Base-by-base conservation (phyloP, 2,797 vertebrate species). In the Neomorphus geoffroyi region DNA sequence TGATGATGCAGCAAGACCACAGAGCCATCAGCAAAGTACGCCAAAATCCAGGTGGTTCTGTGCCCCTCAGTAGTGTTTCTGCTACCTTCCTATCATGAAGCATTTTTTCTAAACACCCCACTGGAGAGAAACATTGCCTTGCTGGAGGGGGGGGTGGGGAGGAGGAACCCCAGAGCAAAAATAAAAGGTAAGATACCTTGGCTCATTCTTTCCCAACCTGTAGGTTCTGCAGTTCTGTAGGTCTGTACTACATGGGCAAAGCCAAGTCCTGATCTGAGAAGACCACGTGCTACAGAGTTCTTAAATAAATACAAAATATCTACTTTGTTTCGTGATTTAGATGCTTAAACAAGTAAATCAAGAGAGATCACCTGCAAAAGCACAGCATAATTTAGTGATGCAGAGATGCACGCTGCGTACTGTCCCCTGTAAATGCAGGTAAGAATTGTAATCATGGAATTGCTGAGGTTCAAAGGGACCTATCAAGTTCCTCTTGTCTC, bases 361-460 rank as follows among this genome's bases (percentile, higher is more conserved):
- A 65, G 35, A 78, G 39, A 13, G 21, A 61, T 2, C 9, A 37
- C 72, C 54, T 92, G 75, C 80, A 86, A 85, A 93, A 89, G 86
- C 65, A 74, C 74, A 94, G 83, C 94, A 80, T 90, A 86, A 94
- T 65, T 96, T 94, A 94, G 93, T 61, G 93, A 84, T 80, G 64
- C 78, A n/a, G 18, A 73, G 51, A 45, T 57, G 21, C 23, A 58
- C 10, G 48, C 46, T 70, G 24, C 4, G 28, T 45, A 23, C 41
- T 39, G 7, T 28, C n/a, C 84, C 58, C 69, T 66, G 8, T 30
- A 16, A 8, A 23, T 12, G 15, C 39, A 53, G 26, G 60, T 35
- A 88, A 72, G 37, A 67, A 61, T 2, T 65, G 37, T 33, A 56
- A 67, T 35, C 7, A 4, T 32, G 35, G 66, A 78, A 46, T 60